phyloP scores from a whole-genome alignment of 2,113 vertebrate species.

The Stercorarius parasiticus region DNA sequence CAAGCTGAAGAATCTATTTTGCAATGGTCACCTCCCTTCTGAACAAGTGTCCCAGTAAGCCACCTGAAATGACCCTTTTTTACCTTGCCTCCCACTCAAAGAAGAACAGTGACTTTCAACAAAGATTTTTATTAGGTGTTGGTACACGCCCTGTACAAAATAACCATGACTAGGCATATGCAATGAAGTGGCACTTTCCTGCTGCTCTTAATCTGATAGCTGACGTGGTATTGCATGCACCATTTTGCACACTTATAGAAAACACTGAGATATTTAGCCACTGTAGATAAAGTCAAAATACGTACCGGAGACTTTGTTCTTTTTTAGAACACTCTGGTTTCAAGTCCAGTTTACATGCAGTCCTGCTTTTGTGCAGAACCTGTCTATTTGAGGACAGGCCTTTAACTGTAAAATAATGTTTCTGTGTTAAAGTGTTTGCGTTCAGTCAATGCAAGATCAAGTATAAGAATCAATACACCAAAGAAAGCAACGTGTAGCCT shows the following conservation, averaged over 20 bases:
- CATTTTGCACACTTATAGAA: slow-evolving; percentile 60
- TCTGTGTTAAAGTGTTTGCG: slow-evolving; percentile 18
- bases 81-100: background rate
- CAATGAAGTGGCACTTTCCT: slow-evolving; percentile 48
- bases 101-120: background rate
- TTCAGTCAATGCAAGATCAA: slow-evolving; percentile 52
- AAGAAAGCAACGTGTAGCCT: slow-evolving; percentile 36
- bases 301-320: background rate
- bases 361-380: slow-evolving; percentile 41
- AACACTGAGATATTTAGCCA: slow-evolving; percentile 39
- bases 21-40: background rate
- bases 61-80: background rate
- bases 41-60: background rate
- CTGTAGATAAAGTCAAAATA: slow-evolving; percentile 54
- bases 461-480: slow-evolving; percentile 21
- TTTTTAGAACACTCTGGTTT: slow-evolving; percentile 26
- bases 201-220: slow-evolving; percentile 37
- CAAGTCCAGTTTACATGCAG: slow-evolving; percentile 56
- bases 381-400: slow-evolving; percentile 19
- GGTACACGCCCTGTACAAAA: background rate
- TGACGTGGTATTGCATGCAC: slow-evolving; percentile 60
- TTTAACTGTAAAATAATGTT: slow-evolving; percentile 58
- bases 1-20: background rate
- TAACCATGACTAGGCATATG: background rate
- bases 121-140: background rate